Conservation (phyloP, 2,113 vertebrate genomes). For the Corvus cornix region DNA sequence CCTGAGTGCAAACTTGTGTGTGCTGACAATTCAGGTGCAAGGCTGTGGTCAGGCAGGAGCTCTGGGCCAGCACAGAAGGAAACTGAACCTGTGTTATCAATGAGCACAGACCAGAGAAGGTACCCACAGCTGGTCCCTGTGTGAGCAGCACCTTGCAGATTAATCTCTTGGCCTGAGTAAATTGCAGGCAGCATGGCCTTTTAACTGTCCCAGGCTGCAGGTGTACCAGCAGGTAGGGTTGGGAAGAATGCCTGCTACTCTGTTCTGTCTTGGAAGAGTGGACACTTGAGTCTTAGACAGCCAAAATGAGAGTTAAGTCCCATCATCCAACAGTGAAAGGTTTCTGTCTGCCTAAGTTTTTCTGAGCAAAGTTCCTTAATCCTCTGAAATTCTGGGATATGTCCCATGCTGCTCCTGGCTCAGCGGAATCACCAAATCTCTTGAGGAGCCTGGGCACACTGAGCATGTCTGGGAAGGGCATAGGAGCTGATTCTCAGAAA, state of each 20-base stretch:
- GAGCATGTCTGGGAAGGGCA: accelerated
- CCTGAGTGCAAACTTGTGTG: accelerated
- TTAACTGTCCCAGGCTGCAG: neutral
- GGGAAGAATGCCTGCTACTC: neutral
- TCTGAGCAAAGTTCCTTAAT: neutral
- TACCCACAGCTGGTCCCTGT: neutral
- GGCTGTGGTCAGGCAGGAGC: neutral
- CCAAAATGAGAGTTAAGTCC: neutral
- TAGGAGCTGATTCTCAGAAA: neutral
- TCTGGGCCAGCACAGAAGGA: neutral
- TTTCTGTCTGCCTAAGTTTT: neutral
- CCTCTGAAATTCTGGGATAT: neutral
- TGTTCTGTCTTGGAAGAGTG: accelerated
- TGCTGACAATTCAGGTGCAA: neutral
- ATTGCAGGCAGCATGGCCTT: neutral
- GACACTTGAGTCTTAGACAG: neutral
- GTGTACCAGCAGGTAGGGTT: accelerated
- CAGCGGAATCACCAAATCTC: neutral
- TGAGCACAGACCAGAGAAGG: neutral
- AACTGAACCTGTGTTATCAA: neutral
- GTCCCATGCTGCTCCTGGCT: neutral
- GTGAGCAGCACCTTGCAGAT: neutral
- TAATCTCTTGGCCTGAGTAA: neutral
- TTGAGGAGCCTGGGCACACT: neutral
- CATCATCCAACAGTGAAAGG: neutral